Percentiles rank a stretch among this genome's conserved stretches.
These are phyloP conservation scores for Epinephelus awoara DNA, from an alignment of 2,797 vertebrate species.

Conservation along the genomic window DNA sequence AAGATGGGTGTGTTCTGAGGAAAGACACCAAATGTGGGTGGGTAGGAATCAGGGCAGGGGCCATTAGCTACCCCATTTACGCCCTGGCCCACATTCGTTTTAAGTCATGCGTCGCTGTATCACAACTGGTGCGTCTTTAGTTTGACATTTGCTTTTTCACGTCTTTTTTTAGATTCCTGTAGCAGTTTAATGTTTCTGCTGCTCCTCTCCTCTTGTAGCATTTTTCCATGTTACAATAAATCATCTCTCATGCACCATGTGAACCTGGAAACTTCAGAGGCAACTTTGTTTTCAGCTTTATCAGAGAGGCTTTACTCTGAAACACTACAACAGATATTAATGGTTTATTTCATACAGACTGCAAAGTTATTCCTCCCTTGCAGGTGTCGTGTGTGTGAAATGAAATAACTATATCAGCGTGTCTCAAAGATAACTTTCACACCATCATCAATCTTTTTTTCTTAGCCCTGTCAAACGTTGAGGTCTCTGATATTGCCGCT, in stretches of 20 bases:
- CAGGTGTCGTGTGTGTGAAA: not conserved
- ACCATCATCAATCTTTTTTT: constrained; percentile 3
- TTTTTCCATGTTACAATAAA: not conserved
- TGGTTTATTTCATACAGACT: not conserved
- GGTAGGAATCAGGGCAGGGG: no score
- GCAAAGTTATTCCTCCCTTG: not conserved
- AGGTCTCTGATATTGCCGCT: not conserved
- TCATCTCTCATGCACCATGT: not conserved
- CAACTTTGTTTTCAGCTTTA: not conserved
- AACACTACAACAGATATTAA: not conserved
- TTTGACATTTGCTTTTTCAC: not conserved
- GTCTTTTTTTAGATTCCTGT: not conserved
- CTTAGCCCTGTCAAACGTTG: not conserved
- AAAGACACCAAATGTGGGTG: no score
- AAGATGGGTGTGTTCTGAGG: no score
- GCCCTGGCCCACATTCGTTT: no score
- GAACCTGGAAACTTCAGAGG: not conserved
- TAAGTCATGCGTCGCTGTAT: no score
- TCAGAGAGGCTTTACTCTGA: not conserved
- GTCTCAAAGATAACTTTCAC: constrained; percentile 12
- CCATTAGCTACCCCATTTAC: no score
- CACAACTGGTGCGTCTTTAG: no score
- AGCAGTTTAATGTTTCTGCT: not conserved
- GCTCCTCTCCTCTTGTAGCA: not conserved
- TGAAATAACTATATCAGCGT: constrained; percentile 1